Base-by-base conservation (phyloP, 2,113 vertebrate genomes). In the Telmatochromis sp. region DNA sequence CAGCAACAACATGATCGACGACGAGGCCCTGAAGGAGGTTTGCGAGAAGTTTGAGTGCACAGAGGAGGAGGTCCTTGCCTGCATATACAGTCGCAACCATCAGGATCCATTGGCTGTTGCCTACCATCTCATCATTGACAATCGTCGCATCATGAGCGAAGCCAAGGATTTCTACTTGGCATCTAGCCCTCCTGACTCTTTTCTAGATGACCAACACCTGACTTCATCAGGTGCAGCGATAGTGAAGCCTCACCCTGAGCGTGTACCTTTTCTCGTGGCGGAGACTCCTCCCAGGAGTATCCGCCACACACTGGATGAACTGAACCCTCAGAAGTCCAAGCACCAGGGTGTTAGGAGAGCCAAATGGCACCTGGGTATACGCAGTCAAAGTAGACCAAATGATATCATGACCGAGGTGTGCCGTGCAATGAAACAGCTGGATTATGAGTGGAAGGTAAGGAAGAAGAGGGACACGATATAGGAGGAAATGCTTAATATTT, bases 351-450 rank as follows among this genome's bases (percentile, higher is more conserved):
- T 99, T 1, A 96, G 98, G 60, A 95, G 98, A 86, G 98, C 99
- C 7, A 99, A 99, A 86, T 99, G 99, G 98, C 99, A 99, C 89
- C 95, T 99, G 89, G 98, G 99, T 17, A 99, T 99, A 90, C 95
- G 99, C 60, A 99, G 98, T 95, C 99, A 99, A 92, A 99, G 98
- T 93, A 94, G 98, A 82, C 98, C 98, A 54, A 99, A 98, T 87
- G 98, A 99, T 87, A 99, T 99, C 86, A 99, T 99, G 99, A 97
- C 97, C 3, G 99, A 99, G 96, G 99, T 99, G 58, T 99, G 98
- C 85, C 96, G 98, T 84, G 98, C 98, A 92, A 99, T 99, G 97
- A 99, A 99, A 89, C 98, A 99, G 86, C 94, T 99, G 91, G 99
- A 97, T 95, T 99, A 99, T 40, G 98, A 99, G 94, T 99, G 99